Percentiles rank a stretch among this genome's conserved stretches.
Conservation (phyloP, 2,113 vertebrate species). For the Antechinus stuartii region DNA sequence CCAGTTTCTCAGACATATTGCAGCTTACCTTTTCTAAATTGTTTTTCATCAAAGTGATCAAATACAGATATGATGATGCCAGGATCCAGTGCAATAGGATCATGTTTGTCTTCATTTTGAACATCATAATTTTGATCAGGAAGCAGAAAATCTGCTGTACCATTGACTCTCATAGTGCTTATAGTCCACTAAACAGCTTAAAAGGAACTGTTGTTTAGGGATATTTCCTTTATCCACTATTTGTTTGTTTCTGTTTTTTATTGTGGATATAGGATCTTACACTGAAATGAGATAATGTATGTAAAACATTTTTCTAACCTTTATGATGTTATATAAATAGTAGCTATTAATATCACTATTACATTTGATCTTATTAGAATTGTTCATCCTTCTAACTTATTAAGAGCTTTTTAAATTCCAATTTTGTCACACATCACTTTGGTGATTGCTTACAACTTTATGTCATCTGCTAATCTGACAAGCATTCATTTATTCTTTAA, state of each 20-base stretch:
- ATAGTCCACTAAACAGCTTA: not conserved
- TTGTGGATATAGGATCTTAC: not conserved
- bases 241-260: not conserved
- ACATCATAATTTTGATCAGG: not conserved
- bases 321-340: not conserved
- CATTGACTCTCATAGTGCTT: not conserved
- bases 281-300: not conserved
- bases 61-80: not conserved
- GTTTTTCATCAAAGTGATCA: not conserved
- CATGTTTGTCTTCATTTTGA: not conserved
- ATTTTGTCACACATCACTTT: not conserved
- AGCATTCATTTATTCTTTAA: not conserved
- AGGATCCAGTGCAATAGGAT: not conserved
- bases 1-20: not conserved
- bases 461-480: not conserved
- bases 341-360: not conserved
- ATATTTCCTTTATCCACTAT: not conserved
- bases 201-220: not conserved
- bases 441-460: not conserved
- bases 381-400: not conserved
- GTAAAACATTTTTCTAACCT: not conserved
- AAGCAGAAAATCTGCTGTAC: not conserved
- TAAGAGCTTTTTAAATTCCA: not conserved
- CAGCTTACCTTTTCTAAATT: not conserved
- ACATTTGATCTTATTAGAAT: not conserved